Conservation (phyloP, 1,140 invertebrate genomes). For the Zaprionus vittiger region DNA sequence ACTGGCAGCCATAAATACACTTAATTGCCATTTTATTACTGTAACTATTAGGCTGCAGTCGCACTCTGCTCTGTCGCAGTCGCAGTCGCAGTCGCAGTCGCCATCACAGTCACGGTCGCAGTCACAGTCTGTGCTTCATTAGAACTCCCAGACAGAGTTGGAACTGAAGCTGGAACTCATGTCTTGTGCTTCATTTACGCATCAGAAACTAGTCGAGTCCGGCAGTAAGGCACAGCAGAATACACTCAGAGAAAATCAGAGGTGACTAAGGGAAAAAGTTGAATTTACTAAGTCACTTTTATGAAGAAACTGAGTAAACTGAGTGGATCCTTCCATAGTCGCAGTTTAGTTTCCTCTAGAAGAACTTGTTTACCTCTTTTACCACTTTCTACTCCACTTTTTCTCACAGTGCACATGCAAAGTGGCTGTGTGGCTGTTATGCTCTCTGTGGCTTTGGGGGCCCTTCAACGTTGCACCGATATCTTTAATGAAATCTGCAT, state of each 20-base stretch:
- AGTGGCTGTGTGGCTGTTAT: conserved; percentile 13
- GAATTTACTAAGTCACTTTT: too few relatives aligned
- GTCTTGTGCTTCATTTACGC: conserved; percentile 64
- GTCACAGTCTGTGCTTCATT: conserved; percentile 54
- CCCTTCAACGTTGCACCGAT: conserved; percentile 64
- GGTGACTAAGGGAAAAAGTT: background rate
- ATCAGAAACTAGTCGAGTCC: conserved; percentile 11
- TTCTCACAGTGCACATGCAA: conserved; percentile 33
- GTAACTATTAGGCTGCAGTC: conserved; percentile 62
- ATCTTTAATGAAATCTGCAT: conserved; percentile 83
- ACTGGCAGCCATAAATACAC: conserved; percentile 66
- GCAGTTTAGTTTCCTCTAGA: background rate
- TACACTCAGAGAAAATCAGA: background rate
- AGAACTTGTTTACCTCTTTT: background rate
- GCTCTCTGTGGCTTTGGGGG: conserved; percentile 15
- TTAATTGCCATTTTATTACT: conserved; percentile 82
- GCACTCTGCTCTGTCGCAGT: background rate
- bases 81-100: conserved; percentile 7
- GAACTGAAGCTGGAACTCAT: conserved; percentile 14
- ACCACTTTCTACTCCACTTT: background rate
- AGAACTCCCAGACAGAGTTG: conserved; percentile 33
- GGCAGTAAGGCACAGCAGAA: background rate
- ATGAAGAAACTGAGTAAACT: too few relatives aligned
- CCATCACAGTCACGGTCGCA: conserved; percentile 13
- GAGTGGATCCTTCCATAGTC: too few relatives aligned